Conservation (phyloP, 2,888 invertebrate species). For the Ectropis crepuscularia region DNA sequence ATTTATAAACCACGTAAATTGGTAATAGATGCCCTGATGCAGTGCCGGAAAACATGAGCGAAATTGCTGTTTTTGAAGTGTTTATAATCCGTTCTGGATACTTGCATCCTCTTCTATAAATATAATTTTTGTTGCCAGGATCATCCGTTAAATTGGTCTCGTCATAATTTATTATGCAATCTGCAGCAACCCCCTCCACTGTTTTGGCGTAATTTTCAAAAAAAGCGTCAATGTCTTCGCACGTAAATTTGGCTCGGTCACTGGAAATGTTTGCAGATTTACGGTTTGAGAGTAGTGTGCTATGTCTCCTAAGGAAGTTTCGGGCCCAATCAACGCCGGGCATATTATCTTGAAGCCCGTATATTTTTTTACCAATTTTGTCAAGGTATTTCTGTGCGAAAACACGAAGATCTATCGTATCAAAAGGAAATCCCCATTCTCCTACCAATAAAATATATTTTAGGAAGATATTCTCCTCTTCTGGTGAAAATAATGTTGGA, state of each 20-base stretch:
- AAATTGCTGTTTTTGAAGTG: no score
- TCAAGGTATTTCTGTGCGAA: background rate
- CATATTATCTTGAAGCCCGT: background rate
- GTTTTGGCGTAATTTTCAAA: constrained; percentile 1
- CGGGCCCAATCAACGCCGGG: constrained; percentile 1
- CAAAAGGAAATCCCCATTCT: background rate
- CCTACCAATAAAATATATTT: background rate
- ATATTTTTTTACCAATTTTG: background rate
- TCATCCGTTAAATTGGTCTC: no score
- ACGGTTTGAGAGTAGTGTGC: background rate
- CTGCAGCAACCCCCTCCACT: no score
- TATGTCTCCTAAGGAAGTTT: background rate
- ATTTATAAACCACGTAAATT: no score
- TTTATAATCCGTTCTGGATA: no score
- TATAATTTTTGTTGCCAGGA: no score
- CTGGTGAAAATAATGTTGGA: background rate
- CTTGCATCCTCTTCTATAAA: no score
- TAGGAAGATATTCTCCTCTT: background rate
- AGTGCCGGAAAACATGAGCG: no score
- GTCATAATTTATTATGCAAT: no score
- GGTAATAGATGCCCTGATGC: no score
- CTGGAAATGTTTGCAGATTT: background rate
- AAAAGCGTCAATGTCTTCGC: background rate
- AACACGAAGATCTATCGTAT: background rate
- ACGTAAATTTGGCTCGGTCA: background rate